phyloP scores from a whole-genome alignment of 2,113 vertebrate species.

The Phylloscopus whistleri region DNA sequence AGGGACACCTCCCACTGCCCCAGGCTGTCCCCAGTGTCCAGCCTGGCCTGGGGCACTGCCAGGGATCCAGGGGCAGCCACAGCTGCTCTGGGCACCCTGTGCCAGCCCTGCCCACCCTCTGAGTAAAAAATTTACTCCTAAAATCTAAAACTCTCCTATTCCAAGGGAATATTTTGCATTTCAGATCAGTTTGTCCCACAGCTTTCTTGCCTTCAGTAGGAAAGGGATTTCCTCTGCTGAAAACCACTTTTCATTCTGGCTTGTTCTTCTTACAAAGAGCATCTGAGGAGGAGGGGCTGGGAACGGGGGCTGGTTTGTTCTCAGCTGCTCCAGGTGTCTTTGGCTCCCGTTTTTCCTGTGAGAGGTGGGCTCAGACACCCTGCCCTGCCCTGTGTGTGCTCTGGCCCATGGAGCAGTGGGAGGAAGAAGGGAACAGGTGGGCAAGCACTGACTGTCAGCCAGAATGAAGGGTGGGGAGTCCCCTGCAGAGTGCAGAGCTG shows the following conservation, averaged over 20 bases:
- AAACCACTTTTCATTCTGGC: background rate
- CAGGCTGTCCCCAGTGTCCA: background rate
- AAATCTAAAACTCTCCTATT: background rate
- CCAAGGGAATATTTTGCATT: background rate
- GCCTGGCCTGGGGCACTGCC: background rate
- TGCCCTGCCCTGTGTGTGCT: background rate
- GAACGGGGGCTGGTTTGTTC: background rate
- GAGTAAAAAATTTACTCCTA: background rate
- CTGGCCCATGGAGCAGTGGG: background rate
- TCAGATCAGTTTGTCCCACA: background rate
- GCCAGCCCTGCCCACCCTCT: background rate
- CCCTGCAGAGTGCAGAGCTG: background rate
- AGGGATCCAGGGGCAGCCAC: background rate
- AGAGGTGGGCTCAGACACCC: background rate
- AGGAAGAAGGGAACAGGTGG: background rate
- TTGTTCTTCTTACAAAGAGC: background rate
- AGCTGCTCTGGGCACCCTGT: background rate
- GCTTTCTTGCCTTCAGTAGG: background rate
- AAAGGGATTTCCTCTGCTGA: background rate
- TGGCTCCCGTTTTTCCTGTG: background rate
- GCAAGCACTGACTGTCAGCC: rapidly evolving
- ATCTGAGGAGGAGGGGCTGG: background rate
- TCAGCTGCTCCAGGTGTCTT: background rate
- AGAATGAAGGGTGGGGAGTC: background rate
- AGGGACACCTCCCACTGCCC: background rate